Percentiles rank a stretch among this genome's conserved stretches.
These are phyloP conservation scores for Falco concolor DNA, from an alignment of 2,797 vertebrate genomes.

Conservation along the genomic window DNA sequence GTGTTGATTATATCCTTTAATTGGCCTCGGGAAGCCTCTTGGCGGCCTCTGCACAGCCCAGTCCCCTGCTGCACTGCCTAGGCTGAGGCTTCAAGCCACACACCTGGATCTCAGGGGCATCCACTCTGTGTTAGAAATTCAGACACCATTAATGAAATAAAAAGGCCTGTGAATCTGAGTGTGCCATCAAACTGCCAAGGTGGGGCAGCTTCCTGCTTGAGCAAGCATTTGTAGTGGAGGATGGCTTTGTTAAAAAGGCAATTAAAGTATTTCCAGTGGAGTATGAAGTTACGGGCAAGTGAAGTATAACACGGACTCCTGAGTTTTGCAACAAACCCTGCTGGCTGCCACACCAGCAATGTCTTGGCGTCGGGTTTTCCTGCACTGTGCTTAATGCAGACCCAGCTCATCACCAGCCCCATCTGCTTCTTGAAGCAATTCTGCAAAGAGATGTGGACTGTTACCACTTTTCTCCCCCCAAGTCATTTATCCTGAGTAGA, in stretches of 20 bases:
- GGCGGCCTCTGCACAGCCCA: not conserved
- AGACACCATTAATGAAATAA: not conserved
- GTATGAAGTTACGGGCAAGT: not conserved
- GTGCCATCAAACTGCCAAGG: not conserved
- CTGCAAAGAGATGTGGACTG: not conserved
- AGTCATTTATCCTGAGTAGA: not conserved
- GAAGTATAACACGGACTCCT: not conserved
- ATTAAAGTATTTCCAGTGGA: conserved; percentile 3
- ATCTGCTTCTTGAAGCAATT: not conserved
- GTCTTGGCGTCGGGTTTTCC: not conserved
- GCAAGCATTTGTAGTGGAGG: not conserved
- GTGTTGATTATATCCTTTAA: not conserved
- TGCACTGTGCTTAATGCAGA: not conserved
- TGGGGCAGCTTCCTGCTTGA: not conserved
- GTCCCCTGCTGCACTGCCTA: not conserved
- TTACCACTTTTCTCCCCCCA: not conserved
- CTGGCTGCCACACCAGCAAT: not conserved
- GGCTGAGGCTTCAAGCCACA: not conserved
- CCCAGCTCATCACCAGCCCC: not conserved
- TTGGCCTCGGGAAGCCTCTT: not conserved
- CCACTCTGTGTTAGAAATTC: not conserved
- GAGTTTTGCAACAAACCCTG: not conserved
- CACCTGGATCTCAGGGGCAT: not conserved
- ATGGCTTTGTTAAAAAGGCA: not conserved
- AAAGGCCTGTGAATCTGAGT: not conserved